phyloP scores from a whole-genome alignment of 2,113 vertebrate species.

The Ivindomyrus marchei region DNA sequence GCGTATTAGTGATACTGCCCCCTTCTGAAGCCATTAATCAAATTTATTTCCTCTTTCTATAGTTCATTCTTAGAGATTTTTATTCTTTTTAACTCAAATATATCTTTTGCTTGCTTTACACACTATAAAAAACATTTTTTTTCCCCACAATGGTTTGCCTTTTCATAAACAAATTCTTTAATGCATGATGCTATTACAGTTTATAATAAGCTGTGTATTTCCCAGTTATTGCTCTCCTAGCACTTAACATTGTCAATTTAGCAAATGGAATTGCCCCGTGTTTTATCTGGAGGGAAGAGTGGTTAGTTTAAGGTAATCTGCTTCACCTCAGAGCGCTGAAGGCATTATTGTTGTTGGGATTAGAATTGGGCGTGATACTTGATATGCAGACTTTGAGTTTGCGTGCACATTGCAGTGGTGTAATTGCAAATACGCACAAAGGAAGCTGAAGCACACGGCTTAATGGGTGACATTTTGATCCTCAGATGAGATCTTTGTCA shows the following conservation, averaged over 20 bases:
- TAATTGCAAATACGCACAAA: background rate
- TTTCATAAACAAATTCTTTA: background rate
- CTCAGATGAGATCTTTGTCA: background rate
- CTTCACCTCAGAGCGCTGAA: background rate
- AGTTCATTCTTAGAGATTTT: background rate
- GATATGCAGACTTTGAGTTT: background rate
- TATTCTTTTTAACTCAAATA: background rate
- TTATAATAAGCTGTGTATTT: background rate
- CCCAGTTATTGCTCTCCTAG: background rate
- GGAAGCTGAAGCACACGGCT: background rate
- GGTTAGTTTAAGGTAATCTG: background rate
- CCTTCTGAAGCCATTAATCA: background rate
- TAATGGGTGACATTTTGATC: background rate
- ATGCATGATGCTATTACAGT: background rate
- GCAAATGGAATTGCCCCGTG: background rate
- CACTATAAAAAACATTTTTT: background rate
- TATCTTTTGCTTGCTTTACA: background rate
- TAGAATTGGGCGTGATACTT: background rate
- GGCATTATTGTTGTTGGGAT: background rate
- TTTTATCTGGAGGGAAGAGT: background rate
- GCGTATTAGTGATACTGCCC: background rate
- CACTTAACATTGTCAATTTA: background rate
- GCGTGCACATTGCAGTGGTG: background rate
- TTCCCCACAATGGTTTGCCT: background rate
- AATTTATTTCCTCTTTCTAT: background rate